Evolutionary conservation across 2,888 invertebrate genomes (phyloP).

Genomic region (Thecocarcelia acutangulata): DNA sequence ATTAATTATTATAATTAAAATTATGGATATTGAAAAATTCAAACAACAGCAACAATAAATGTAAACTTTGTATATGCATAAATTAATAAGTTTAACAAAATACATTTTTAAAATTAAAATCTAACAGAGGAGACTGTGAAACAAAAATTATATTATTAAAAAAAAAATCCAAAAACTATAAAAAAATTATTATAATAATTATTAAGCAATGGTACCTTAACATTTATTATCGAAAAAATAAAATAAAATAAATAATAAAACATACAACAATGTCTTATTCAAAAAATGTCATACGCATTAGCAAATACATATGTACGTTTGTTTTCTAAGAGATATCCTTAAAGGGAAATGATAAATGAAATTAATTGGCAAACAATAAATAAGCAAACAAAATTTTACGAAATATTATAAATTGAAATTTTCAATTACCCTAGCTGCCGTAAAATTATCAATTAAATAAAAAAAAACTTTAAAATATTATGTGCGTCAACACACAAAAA

Average conservation of each 20-base stretch:
- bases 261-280: neutral
- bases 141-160: conserved; percentile 62
- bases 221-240: conserved; percentile 64
- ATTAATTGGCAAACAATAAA: conserved; percentile 6
- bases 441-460: no score
- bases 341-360: neutral
- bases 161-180: conserved; percentile 44
- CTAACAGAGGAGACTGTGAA: conserved; percentile 73
- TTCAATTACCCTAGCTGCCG: no score
- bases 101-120: conserved; percentile 66
- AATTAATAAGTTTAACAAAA: conserved; percentile 59
- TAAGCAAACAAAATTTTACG: neutral
- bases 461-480: no score
- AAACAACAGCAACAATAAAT: conserved; percentile 62
- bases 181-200: conserved; percentile 56
- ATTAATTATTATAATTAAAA: conserved; percentile 54
- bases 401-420: no score
- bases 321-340: conserved; percentile 1
- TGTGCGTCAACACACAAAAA: no score
- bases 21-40: conserved; percentile 28
- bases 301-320: neutral
- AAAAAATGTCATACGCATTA: conserved; percentile 44
- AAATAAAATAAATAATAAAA: conserved; percentile 20
- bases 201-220: conserved; percentile 70
- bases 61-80: conserved; percentile 66